A percentile compares a stretch with the other conserved stretches of the same genome.
phyloP scores from a whole-genome alignment of 2,888 invertebrate genomes.

The Lepas anatifera region DNA sequence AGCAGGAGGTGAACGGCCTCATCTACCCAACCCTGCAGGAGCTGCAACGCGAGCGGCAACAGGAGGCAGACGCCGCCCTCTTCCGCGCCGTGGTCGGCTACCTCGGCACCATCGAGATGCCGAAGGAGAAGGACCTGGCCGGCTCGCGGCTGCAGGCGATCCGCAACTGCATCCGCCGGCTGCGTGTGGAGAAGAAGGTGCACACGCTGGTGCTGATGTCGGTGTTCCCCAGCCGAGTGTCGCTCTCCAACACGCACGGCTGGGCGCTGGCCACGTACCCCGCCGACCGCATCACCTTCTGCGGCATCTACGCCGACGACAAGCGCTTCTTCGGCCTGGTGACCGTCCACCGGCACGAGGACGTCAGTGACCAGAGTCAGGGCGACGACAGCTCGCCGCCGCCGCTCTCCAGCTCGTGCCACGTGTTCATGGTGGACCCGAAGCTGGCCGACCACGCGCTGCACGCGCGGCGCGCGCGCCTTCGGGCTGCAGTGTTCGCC shows the following conservation, averaged over 20 bases:
- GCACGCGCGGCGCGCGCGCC: conserved; percentile 62
- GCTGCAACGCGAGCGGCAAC: conserved; percentile 18
- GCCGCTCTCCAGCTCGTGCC: conserved; percentile 58
- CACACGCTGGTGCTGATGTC: conserved; percentile 69
- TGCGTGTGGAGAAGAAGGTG: conserved; percentile 74
- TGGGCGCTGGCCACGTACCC: conserved; percentile 75
- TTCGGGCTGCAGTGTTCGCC: conserved; percentile 74
- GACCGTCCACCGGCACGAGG: conserved; percentile 39
- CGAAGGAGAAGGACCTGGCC: conserved; percentile 37
- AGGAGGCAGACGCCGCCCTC: conserved; percentile 21
- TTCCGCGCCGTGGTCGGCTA: conserved; percentile 78
- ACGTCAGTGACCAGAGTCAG: conserved; percentile 42
- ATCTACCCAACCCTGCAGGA: conserved; percentile 28
- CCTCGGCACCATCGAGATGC: conserved; percentile 91
- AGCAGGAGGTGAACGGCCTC: conserved; percentile 29
- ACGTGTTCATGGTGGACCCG: conserved; percentile 87
- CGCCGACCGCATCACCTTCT: conserved; percentile 70
- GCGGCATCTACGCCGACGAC: conserved; percentile 81
- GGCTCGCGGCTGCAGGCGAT: conserved; percentile 49
- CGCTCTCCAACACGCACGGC: conserved; percentile 63
- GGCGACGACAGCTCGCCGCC: conserved; percentile 34
- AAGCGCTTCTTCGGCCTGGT: conserved; percentile 85
- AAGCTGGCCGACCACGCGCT: conserved; percentile 67
- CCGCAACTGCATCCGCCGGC: conserved; percentile 72
- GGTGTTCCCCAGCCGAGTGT: conserved; percentile 62